Evolutionary conservation across 2,113 vertebrate genomes (phyloP).

Genomic region (Balaenoptera acutorostrata): DNA sequence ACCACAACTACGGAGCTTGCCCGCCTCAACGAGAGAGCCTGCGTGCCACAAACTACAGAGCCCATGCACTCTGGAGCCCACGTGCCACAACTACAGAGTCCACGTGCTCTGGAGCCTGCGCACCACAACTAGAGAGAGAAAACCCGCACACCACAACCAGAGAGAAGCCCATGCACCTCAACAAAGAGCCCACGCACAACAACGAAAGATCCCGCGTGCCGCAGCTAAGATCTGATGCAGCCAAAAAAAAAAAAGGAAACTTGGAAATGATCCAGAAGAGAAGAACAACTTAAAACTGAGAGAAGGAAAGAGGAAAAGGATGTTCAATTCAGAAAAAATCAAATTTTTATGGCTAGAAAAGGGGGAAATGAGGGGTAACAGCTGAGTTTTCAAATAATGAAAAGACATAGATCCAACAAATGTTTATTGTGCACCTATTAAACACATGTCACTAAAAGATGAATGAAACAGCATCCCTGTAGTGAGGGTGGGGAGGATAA

Average conservation of each 20-base stretch:
- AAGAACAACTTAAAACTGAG: not conserved
- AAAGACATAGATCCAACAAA: not conserved
- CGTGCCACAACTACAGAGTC: too few relatives aligned
- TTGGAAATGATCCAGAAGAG: not conserved
- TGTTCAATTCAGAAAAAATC: not conserved
- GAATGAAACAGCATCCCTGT: not conserved
- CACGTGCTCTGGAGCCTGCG: too few relatives aligned
- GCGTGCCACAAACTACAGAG: too few relatives aligned
- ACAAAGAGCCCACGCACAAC: too few relatives aligned
- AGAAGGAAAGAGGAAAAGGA: not conserved
- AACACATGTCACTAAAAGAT: not conserved
- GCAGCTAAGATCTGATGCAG: too few relatives aligned
- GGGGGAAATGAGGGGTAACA: not conserved
- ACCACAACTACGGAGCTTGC: too few relatives aligned
- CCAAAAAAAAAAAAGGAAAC: not conserved
- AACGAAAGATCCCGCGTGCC: too few relatives aligned
- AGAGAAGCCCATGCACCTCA: too few relatives aligned
- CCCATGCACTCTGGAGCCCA: too few relatives aligned
- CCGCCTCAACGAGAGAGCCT: too few relatives aligned
- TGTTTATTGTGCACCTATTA: not conserved
- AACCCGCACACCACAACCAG: too few relatives aligned
- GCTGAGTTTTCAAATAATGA: not conserved
- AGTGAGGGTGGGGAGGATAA: not conserved
- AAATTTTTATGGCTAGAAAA: not conserved
- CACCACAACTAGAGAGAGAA: too few relatives aligned